phyloP scores from a whole-genome alignment of 23 tunicate species.

The Styela plicata region DNA sequence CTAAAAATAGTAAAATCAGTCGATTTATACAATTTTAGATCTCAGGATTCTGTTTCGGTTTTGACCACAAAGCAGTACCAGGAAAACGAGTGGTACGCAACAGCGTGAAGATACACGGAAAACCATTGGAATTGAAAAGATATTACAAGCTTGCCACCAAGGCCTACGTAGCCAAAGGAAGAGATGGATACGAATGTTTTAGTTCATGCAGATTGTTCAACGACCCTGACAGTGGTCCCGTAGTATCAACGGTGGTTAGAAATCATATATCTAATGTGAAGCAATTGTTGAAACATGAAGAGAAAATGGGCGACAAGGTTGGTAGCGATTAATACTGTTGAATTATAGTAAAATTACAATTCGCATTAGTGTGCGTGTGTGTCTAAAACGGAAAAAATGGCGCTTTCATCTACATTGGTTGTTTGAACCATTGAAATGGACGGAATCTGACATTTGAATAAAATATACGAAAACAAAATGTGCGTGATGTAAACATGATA shows the following conservation, averaged over 20 bases:
- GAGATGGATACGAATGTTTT: conserved; percentile 71
- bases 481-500: too few species aligned
- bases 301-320: not conserved
- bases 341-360: conserved; percentile 6
- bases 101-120: conserved; percentile 37
- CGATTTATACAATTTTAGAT: conserved; percentile 46
- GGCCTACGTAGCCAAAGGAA: conserved; percentile 85
- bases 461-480: too few species aligned
- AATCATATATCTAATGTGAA: conserved; percentile 63
- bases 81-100: conserved; percentile 40
- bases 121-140: conserved; percentile 54
- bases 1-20: too few species aligned
- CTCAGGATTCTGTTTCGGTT: conserved; percentile 59
- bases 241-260: conserved; percentile 79
- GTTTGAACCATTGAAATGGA: too few species aligned
- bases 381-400: too few species aligned
- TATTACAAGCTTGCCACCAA: conserved; percentile 73
- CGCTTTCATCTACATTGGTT: too few species aligned
- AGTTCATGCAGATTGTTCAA: conserved; percentile 40
- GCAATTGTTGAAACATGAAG: conserved; percentile 42
- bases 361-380: too few species aligned
- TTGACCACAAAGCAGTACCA: conserved; percentile 39
- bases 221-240: conserved; percentile 85
- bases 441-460: too few species aligned
- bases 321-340: not conserved